These are phyloP conservation scores for Pachyramphus minor DNA, from an alignment of 2,113 vertebrate species.

Conservation along the genomic window DNA sequence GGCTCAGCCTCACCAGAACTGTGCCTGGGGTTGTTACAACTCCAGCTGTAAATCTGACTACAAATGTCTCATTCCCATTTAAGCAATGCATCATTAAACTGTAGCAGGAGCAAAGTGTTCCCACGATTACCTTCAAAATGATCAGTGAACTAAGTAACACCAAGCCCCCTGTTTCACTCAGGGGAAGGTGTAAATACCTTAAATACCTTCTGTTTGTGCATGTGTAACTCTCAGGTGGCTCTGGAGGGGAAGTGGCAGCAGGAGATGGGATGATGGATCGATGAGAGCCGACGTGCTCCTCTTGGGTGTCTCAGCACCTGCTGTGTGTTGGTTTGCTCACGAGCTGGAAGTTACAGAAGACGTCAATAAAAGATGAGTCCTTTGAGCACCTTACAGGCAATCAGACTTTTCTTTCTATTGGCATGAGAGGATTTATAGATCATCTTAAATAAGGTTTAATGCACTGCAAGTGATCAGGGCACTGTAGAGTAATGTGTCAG, in stretches of 20 bases:
- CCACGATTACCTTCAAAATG: background rate
- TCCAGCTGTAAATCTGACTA: background rate
- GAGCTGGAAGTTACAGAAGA: background rate
- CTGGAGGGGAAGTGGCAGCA: background rate
- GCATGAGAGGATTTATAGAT: background rate
- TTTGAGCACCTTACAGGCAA: background rate
- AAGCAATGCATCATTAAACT: conserved; percentile 20
- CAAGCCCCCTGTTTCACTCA: background rate
- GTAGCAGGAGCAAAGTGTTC: background rate
- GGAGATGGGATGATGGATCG: background rate
- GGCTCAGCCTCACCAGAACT: background rate
- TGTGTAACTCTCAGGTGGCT: background rate
- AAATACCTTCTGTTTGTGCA: background rate
- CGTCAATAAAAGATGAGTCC: background rate
- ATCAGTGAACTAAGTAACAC: background rate
- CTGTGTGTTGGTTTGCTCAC: background rate
- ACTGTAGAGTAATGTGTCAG: background rate
- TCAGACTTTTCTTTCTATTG: background rate
- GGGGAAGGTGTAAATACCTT: background rate
- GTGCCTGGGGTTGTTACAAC: background rate
- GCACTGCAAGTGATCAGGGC: background rate
- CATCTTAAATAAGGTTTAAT: background rate
- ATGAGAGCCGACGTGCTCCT: background rate
- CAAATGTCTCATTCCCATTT: background rate
- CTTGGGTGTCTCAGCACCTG: background rate